Conservation (phyloP, 2,888 invertebrate genomes). For the Lacanobia oleracea region DNA sequence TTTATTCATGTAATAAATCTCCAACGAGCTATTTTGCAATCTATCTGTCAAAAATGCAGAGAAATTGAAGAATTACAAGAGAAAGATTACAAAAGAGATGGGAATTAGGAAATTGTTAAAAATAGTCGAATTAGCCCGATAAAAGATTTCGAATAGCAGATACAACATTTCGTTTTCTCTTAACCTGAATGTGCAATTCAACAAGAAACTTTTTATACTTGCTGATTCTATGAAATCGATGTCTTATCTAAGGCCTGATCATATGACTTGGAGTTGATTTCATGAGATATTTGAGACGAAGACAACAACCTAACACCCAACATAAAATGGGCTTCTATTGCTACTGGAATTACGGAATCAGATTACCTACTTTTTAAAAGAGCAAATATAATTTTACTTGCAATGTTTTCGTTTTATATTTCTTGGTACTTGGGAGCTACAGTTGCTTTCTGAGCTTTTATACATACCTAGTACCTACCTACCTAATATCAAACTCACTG, state of each 20-base stretch:
- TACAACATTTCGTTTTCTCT: neutral
- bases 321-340: conserved; percentile 19
- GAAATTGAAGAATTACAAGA: too few relatives aligned
- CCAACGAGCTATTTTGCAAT: too few relatives aligned
- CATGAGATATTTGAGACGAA: conserved; percentile 46
- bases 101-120: too few relatives aligned
- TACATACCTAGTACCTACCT: too few relatives aligned
- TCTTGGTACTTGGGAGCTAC: neutral
- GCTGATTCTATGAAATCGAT: conserved; percentile 9
- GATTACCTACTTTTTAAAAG: conserved; percentile 15
- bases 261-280: conserved; percentile 36
- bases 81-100: too few relatives aligned
- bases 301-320: conserved; percentile 37
- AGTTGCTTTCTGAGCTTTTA: neutral
- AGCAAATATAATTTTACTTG: neutral
- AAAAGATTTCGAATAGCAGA: neutral
- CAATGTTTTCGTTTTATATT: neutral
- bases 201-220: conserved; percentile 1
- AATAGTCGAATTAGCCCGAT: too few relatives aligned
- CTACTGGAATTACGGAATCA: conserved; percentile 21
- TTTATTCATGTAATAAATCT: too few relatives aligned
- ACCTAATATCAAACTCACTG: neutral
- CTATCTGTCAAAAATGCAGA: too few relatives aligned
- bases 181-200: neutral
- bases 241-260: conserved; percentile 19